Percentiles rank a stretch among this genome's conserved stretches.
phyloP scores from a whole-genome alignment of 2,113 vertebrate genomes.

The Gallinago media region DNA sequence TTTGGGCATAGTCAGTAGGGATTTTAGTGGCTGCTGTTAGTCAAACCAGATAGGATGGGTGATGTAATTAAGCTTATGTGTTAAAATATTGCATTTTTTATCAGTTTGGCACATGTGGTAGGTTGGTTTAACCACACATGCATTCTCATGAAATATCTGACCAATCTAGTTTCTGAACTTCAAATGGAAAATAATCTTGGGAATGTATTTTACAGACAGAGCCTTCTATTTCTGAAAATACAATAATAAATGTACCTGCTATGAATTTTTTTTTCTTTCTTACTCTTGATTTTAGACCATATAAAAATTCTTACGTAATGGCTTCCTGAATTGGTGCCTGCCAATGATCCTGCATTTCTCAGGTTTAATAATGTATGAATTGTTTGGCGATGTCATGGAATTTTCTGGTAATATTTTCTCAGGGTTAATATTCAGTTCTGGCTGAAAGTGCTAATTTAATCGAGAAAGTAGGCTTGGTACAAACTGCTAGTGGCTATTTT shows the following conservation, averaged over 20 bases:
- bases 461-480: constrained; percentile 31
- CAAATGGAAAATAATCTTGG: not conserved
- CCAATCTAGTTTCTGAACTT: not conserved
- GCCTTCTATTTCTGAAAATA: not conserved
- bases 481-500: constrained; percentile 24
- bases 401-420: constrained; percentile 61
- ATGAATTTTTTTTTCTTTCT: not conserved
- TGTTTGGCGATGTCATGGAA: constrained; percentile 4
- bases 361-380: constrained; percentile 42
- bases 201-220: not conserved
- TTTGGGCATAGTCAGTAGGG: not conserved
- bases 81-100: not conserved
- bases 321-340: not conserved
- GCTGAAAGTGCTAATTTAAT: constrained; percentile 51
- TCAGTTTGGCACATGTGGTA: not conserved
- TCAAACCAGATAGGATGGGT: not conserved
- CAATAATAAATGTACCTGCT: not conserved
- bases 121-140: not conserved
- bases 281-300: not conserved
- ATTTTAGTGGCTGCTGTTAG: not conserved
- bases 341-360: not conserved
- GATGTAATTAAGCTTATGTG: not conserved
- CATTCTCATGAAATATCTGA: not conserved
- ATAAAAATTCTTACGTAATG: not conserved
- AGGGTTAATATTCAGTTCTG: constrained; percentile 57